Evolutionary conservation across 2,888 invertebrate species (phyloP), one percentile per base, ranked within the genome.

Genomic region (Strigamia maritima): DNA sequence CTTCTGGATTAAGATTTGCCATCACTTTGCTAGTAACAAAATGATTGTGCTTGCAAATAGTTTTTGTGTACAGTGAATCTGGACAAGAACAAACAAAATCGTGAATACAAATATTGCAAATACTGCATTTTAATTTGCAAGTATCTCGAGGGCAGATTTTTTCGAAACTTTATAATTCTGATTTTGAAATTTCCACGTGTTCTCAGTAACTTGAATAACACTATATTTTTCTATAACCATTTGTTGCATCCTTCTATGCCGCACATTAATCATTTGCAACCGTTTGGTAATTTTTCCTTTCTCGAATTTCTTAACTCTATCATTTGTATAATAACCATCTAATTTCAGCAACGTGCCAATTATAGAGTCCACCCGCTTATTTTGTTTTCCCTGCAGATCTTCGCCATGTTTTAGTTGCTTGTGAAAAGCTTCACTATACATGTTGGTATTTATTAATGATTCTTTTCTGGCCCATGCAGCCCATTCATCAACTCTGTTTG

Each of bases 281-380:
- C 65, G 19, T 19, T 65, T 19, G 65, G 65, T 65, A 7, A 14
- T 65, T 65, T 65, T 65, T 75, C 75, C 75, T 24, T 75, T 75
- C 12, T 75, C 75, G 7, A 75, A 22, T 26, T 75, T 75, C 4
- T 6, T 3, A 26, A 75, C 75, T 75, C 28, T 19, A 6, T 75
- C 6, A 12, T 24, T 22, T 6, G 28, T 10, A 28, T 22, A 75
- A 26, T 75, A 26, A 12, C 22, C 24, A n/a, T 75, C 75, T 24
- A 75, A 8, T 75, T 75, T 22, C 7, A 75, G 8, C 75, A 75
- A 26, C 8, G 22, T 12, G 12, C 22, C 6, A 75, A 75, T 8
- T 28, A 75, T 22, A 26, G 3, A 22, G 28, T 75, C 75, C 28
- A 75, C 4, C 6, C 75, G 3, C 6, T 12, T 3, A 22, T 75